Evolutionary conservation across 2,113 vertebrate genomes (phyloP).

Genomic region (Glaucomys volans): DNA sequence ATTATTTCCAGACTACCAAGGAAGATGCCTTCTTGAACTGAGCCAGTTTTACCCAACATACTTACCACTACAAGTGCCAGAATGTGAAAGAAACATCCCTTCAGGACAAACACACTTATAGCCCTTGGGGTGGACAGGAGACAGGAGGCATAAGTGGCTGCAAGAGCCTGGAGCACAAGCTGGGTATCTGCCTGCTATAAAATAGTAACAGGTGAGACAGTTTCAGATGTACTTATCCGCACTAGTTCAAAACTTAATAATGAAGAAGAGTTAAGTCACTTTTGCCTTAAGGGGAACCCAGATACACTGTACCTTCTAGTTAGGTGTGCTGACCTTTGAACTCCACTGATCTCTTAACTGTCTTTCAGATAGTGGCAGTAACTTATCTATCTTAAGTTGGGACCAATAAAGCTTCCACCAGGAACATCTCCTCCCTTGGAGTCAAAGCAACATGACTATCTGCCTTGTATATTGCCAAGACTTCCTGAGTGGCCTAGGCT

Average conservation of each 20-base stretch:
- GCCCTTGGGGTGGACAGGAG: slow-evolving; percentile 86
- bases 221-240: neutral
- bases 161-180: slow-evolving; percentile 87
- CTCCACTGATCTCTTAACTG: neutral
- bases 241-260: neutral
- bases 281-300: neutral
- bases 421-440: neutral
- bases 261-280: neutral
- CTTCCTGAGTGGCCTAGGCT: neutral
- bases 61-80: slow-evolving; percentile 91
- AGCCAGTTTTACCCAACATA: neutral
- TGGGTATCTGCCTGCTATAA: slow-evolving; percentile 58
- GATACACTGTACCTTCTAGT: neutral
- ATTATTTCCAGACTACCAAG: neutral
- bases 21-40: neutral
- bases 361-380: neutral
- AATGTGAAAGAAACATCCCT: slow-evolving; percentile 87
- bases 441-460: neutral
- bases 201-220: neutral
- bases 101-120: slow-evolving; percentile 92
- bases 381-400: neutral
- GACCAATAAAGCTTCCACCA: neutral
- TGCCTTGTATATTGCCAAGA: neutral
- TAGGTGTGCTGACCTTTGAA: neutral
- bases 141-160: slow-evolving; percentile 91